Percentiles rank a stretch among this genome's conserved stretches.
phyloP scores from a whole-genome alignment of 2,797 vertebrate genomes.

The Babyrousa celebensis region DNA sequence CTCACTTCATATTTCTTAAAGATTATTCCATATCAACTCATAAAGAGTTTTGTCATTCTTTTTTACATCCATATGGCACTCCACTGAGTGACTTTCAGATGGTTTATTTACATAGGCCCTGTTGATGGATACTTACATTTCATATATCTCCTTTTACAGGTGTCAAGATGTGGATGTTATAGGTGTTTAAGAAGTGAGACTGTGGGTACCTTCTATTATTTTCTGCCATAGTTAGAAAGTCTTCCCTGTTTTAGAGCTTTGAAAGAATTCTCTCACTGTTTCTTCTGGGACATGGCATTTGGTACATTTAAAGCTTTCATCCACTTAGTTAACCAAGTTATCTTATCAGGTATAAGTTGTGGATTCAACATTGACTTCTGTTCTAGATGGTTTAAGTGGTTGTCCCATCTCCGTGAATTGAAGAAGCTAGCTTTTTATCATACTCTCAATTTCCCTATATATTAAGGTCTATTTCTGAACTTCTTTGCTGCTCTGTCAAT shows the following conservation, averaged over 20 bases:
- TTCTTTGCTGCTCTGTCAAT: accelerated
- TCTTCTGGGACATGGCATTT: not conserved
- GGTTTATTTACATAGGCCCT: not conserved
- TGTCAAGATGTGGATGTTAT: not conserved
- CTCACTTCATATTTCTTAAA: slow-evolving; percentile 34
- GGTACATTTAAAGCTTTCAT: not conserved
- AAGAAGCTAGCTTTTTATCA: not conserved
- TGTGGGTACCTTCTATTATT: not conserved
- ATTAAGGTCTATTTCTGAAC: not conserved
- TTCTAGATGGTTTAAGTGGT: not conserved
- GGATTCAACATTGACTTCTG: not conserved
- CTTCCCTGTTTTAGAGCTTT: not conserved
- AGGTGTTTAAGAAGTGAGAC: not conserved
- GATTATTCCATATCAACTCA: not conserved
- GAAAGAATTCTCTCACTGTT: not conserved
- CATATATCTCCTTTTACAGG: not conserved
- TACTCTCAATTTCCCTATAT: not conserved
- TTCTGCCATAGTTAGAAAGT: not conserved
- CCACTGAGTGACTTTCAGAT: not conserved
- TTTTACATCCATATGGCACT: not conserved
- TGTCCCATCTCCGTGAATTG: not conserved
- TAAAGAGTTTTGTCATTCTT: not conserved
- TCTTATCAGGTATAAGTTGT: not conserved
- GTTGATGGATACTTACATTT: not conserved
- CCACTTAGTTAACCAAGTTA: not conserved